Base-by-base conservation (phyloP, 2,797 vertebrate species). In the Pseudopleuronectes americanus region DNA sequence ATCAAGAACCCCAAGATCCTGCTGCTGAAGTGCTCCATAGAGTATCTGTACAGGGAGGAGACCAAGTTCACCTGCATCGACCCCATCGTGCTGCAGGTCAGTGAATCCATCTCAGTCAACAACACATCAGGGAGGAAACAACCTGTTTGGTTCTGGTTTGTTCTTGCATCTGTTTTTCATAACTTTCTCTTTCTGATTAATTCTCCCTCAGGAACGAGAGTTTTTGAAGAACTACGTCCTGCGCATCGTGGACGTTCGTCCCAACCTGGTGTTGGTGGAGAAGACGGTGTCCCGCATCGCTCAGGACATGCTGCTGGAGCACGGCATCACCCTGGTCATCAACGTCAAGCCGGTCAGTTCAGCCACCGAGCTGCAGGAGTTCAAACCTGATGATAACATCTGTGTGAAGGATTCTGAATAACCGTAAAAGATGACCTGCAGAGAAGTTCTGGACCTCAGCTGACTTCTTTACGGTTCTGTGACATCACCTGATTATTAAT, bases 221-320 rank as follows among this genome's bases (percentile, higher is more conserved):
- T 99, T 99, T 90, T 83, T 99, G 85, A 99, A 98, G 93, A 99
- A 99, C 90, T 99, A 99, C 0, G 97, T 99, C 13, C 97, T 98
- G 83, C 95, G 98, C 12, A 99, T 99, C 60, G 97, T 95, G 38
- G 98, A 99, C 64, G 96, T 99, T 55, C 96, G 97, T 19, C 98
- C 98, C 6, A 99, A 95, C 48, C 90, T 99, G 91, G 97, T 99
- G 70, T 87, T 99, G 52, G 98, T 99, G 84, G 98, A 99, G 92
- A 99, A 98, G 92, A 99, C 98, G 0, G 98, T 99, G 71, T 99
- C 98, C 23, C 96, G 98, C 38, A 99, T 99, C 14, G 98, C 98
- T 49, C 98, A 99, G 91, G 98, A 99, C 81, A 96, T 99, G 97
- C 94, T 99, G 75, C 87, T 99, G 38, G 98, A 98, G 79, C 97